Percentiles rank a stretch among this genome's conserved stretches.
These are phyloP conservation scores for Malurus cyaneus DNA, from an alignment of 2,113 vertebrate species.

Conservation along the genomic window DNA sequence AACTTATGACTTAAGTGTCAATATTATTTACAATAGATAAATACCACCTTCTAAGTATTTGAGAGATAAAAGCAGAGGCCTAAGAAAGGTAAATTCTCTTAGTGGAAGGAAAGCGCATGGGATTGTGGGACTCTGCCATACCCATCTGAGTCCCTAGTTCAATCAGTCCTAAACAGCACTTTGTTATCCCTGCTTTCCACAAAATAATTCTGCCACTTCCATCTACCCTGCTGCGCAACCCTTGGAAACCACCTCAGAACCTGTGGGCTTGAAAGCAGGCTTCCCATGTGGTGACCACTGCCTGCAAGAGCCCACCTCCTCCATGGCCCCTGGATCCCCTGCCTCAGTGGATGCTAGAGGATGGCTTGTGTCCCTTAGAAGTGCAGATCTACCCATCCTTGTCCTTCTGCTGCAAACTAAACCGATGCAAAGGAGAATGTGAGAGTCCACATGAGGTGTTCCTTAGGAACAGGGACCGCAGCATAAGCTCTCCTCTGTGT, in stretches of 20 bases:
- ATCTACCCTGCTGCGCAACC: not conserved
- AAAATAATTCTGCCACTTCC: not conserved
- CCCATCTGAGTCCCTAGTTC: not conserved
- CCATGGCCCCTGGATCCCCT: not conserved
- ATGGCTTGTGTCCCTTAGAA: not conserved
- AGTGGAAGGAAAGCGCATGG: not conserved
- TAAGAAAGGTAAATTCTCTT: not conserved
- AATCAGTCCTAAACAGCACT: not conserved
- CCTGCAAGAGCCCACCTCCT: not conserved
- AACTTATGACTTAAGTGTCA: not conserved
- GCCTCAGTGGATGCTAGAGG: not conserved
- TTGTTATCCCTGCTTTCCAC: not conserved
- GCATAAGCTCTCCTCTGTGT: not conserved
- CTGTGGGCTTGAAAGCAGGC: not conserved
- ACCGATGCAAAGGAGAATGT: accelerated
- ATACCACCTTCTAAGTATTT: not conserved
- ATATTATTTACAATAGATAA: not conserved
- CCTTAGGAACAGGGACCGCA: accelerated
- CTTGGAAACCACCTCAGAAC: not conserved
- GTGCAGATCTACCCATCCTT: not conserved
- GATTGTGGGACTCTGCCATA: not conserved
- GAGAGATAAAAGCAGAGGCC: not conserved
- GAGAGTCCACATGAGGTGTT: accelerated
- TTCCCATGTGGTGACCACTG: not conserved
- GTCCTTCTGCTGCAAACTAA: not conserved